Evolutionary conservation across 2,797 vertebrate species (phyloP).

Genomic region (Echiichthys vipera): DNA sequence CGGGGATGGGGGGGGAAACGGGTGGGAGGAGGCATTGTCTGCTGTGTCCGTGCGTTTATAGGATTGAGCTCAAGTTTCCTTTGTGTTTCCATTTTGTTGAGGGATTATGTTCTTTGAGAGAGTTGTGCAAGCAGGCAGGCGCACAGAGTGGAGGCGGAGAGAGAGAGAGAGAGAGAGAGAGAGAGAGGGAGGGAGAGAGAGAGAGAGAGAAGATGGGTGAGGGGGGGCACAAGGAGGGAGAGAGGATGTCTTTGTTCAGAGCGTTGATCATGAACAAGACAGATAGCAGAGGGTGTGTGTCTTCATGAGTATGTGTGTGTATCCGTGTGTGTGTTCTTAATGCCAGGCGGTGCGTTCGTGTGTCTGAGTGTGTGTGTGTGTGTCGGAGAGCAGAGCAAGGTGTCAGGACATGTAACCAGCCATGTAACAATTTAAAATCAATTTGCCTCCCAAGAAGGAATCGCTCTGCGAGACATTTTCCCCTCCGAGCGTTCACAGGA

Average conservation of each 20-base stretch:
- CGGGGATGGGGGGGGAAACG: constrained; percentile 58
- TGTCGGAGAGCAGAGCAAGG: constrained; percentile 67
- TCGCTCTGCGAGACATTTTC: constrained; percentile 60
- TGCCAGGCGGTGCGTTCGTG: constrained; percentile 18
- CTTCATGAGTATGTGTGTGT: constrained; percentile 36
- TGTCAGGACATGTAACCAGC: constrained; percentile 85
- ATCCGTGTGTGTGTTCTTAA: constrained; percentile 42
- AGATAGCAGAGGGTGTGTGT: constrained; percentile 77
- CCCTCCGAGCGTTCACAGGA: constrained; percentile 66
- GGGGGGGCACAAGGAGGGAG: constrained; percentile 45
- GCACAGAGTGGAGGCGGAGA: constrained; percentile 80
- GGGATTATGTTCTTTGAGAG: constrained; percentile 89
- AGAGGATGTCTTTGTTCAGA: constrained; percentile 84
- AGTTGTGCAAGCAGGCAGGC: constrained; percentile 85
- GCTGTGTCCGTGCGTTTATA: constrained; percentile 85
- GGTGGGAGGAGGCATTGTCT: constrained; percentile 84
- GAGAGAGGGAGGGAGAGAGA: constrained; percentile 30
- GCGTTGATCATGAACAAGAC: constrained; percentile 83
- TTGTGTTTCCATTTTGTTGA: constrained; percentile 88
- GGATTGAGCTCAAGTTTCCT: constrained; percentile 89
- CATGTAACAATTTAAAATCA: constrained; percentile 87
- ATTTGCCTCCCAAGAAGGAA: constrained; percentile 84
- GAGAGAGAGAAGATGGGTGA: constrained; percentile 53
- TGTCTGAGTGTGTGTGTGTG: constrained; percentile 10
- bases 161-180: constrained; percentile 47